Evolutionary conservation across 2,113 vertebrate genomes (phyloP), one percentile per base, ranked within the genome.

Genomic region (Platycercus adscitus): DNA sequence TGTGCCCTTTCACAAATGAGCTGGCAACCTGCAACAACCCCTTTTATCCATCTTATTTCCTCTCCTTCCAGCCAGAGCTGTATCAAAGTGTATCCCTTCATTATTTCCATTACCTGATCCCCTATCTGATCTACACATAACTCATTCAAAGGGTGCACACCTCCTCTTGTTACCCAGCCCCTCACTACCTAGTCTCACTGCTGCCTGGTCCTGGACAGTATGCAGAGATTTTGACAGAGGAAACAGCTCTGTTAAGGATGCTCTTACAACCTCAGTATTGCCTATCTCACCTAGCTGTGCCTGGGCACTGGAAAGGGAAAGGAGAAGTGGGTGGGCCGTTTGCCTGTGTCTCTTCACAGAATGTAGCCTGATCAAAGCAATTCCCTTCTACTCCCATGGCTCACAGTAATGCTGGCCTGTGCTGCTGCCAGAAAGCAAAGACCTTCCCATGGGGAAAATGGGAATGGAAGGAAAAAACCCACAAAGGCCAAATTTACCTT

Each of bases 131-230:
- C 33, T 20, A 63, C 21, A 46, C 9, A 4, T 4, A 83, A 55
- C 26, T 47, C 82, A 61, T 19, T 1, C 0, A 49, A 60, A 65
- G 71, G 17, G 6, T 33, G 41, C 50, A 29, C 8, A n/a, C 9
- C 44, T 89, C 14, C 53, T 68, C 71, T 60, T 0, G 0, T 33
- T 64, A 88, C 4, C 26, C 44, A 69, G 37, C 11, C 20, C 12
- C 52, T 66, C 1, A 0, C 31, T 61, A 72, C 10, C 28, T 35
- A 50, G 65, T 10, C 31, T 35, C 26, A 11, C 0, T 7, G 50
- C 61, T 71, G 33, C 47, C 61, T 71, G 39, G 63, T 66, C 63
- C 58, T 47, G 50, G 25, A 28, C 39, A 64, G 19, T 1, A 64
- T 2, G 7, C 17, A 65, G 66, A 55, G 52, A 17, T 29, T 88